phyloP scores from a whole-genome alignment of 2,888 invertebrate genomes.

The Gari tellinella region DNA sequence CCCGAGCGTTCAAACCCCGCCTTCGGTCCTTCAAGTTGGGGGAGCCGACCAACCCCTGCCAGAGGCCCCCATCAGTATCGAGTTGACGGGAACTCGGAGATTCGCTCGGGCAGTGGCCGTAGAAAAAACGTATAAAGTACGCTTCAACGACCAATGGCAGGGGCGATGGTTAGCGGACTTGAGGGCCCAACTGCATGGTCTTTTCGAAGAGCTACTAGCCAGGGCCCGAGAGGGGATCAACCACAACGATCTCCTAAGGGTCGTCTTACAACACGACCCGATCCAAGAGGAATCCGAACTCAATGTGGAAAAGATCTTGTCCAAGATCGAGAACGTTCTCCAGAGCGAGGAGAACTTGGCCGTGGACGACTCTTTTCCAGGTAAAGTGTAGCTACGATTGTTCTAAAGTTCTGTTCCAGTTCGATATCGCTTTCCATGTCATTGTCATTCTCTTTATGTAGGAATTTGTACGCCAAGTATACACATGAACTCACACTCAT shows the following conservation, averaged over 20 bases:
- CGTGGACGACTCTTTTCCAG: conserved; percentile 19
- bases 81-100: background rate
- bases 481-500: too few relatives aligned
- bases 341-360: conserved; percentile 20
- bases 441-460: too few relatives aligned
- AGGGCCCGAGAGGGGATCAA: conserved; percentile 1
- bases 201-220: conserved; percentile 9
- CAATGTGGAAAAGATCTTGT: conserved; percentile 10
- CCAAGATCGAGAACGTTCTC: conserved; percentile 16
- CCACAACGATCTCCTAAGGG: conserved; percentile 16
- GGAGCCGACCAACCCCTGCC: too few relatives aligned
- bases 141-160: conserved; percentile 15
- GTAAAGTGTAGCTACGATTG: background rate
- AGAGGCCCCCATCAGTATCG: conserved; percentile 4
- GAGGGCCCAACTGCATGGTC: background rate
- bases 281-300: too few relatives aligned
- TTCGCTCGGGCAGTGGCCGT: background rate
- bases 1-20: too few relatives aligned
- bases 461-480: too few relatives aligned
- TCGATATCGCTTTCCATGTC: too few relatives aligned
- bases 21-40: conserved; percentile 5
- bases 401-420: background rate
- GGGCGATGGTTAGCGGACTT: conserved; percentile 8
- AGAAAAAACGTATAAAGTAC: conserved; percentile 12
- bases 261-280: conserved; percentile 14